A percentile compares a stretch with the other conserved stretches of the same genome.
Evolutionary conservation across 2,888 invertebrate genomes (phyloP).

Genomic region (Tiphia femorata): DNA sequence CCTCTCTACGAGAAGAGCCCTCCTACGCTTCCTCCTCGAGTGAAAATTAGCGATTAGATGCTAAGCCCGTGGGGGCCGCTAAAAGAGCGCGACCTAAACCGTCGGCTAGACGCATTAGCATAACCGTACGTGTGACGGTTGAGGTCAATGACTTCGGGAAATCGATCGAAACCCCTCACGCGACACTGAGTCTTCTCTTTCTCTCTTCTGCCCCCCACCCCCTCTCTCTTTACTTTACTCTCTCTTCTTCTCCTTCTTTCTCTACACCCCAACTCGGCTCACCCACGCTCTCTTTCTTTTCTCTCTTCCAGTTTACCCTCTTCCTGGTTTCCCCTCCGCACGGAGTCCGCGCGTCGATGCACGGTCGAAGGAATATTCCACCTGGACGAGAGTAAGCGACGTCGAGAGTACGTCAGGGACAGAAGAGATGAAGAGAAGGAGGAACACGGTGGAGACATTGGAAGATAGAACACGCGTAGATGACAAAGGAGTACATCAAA

Average conservation of each 20-base stretch:
- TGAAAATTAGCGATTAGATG: neutral
- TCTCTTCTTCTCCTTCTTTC: neutral
- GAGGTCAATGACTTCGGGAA: slow-evolving; percentile 50
- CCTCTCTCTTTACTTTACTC: too few relatives aligned
- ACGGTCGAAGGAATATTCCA: too few relatives aligned
- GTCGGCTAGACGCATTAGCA: slow-evolving; percentile 35
- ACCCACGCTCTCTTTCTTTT: neutral
- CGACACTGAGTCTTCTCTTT: slow-evolving; percentile 29
- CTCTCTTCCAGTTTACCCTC: too few relatives aligned
- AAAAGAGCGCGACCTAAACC: slow-evolving; percentile 23
- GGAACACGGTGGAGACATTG: too few relatives aligned
- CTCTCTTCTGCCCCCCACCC: too few relatives aligned
- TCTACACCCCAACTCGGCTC: neutral
- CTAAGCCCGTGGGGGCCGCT: neutral
- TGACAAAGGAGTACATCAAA: too few relatives aligned
- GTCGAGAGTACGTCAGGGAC: too few relatives aligned
- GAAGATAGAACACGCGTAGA: too few relatives aligned
- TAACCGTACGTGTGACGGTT: too few relatives aligned
- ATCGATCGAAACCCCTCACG: slow-evolving; percentile 42
- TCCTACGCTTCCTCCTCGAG: neutral
- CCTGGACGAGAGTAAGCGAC: too few relatives aligned
- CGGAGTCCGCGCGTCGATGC: too few relatives aligned
- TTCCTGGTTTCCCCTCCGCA: neutral
- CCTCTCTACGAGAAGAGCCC: neutral
- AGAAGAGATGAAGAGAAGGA: too few relatives aligned